Base-by-base conservation (phyloP, 2,888 invertebrate species). In the Perdita meconis region DNA sequence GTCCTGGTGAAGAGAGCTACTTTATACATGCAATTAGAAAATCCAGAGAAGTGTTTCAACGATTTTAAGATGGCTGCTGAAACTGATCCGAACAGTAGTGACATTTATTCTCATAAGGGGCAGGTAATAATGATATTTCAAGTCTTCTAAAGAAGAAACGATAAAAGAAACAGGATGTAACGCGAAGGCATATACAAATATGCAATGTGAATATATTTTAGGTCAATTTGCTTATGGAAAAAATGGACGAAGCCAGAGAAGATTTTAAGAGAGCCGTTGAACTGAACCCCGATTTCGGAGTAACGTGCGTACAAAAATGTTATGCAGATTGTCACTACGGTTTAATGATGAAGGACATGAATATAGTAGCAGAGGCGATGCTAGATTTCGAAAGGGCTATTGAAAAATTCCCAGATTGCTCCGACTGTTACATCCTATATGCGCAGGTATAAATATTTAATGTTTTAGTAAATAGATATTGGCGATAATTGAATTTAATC, bases 81-180 rank as follows among this genome's bases (percentile, higher is more conserved):
- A 86, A 90, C 97, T 57, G 96, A 97, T 86, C 95, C 97, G 0
- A 93, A 96, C 38, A 97, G 97, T 91, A 95, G 96, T 24, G 99
- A 99, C 91, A 95, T 99, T 64, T 98, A 96, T 92, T 97, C 98
- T 91, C 98, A 99, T 89, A 94, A 98, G 79, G 98, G 98, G 61
- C 95, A 95, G 93, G 95, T 95, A 83, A 40, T 24, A 16, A n/a
- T n/a, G n/a, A n/a, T n/a, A 19, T 19, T 6, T n/a, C 12, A 6
- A 6, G 10, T 30, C 16, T 53, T 34, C 36, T 42, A 40, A 51
- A 24, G 12, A 42, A 22, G n/a, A n/a, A n/a, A n/a, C n/a, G n/a
- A n/a, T n/a, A n/a, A 12, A 22, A 19, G 26, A 4, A 42, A 61
- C 3, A 40, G 2, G 40, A 88, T 30, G 8, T n/a, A 12, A 63